phyloP scores from a whole-genome alignment of 2,113 vertebrate species.

The Notiomystis cincta region DNA sequence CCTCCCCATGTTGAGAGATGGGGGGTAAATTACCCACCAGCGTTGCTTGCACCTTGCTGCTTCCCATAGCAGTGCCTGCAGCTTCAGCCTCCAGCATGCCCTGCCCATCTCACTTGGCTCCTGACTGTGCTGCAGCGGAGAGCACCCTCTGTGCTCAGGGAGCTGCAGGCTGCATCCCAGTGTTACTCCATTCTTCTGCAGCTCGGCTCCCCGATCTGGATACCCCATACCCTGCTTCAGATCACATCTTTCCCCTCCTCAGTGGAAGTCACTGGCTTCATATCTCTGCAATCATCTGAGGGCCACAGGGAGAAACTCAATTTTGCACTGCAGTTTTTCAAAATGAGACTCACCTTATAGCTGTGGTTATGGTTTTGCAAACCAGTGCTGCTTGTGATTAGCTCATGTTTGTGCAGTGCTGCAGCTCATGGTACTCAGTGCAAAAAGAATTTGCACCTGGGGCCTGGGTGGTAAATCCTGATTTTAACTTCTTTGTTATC shows the following conservation, averaged over 20 bases:
- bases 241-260: background rate
- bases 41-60: background rate
- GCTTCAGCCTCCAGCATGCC: background rate
- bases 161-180: background rate
- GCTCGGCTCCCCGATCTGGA: background rate
- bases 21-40: background rate
- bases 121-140: background rate
- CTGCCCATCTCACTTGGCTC: background rate
- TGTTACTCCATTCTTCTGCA: background rate
- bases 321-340: conserved; percentile 11
- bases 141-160: background rate
- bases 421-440: background rate
- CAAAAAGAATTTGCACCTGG: background rate
- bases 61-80: background rate
- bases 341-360: conserved; percentile 22
- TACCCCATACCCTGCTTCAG: background rate
- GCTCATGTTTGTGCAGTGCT: conserved; percentile 7
- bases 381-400: background rate
- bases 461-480: background rate
- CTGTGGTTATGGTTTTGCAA: conserved; percentile 54
- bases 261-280: background rate
- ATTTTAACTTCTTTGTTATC: background rate
- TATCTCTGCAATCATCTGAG: background rate
- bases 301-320: background rate
- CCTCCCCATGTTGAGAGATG: background rate